Base-by-base conservation (phyloP, 2,113 vertebrate species). In the Stomatorhinus ivindoensis region DNA sequence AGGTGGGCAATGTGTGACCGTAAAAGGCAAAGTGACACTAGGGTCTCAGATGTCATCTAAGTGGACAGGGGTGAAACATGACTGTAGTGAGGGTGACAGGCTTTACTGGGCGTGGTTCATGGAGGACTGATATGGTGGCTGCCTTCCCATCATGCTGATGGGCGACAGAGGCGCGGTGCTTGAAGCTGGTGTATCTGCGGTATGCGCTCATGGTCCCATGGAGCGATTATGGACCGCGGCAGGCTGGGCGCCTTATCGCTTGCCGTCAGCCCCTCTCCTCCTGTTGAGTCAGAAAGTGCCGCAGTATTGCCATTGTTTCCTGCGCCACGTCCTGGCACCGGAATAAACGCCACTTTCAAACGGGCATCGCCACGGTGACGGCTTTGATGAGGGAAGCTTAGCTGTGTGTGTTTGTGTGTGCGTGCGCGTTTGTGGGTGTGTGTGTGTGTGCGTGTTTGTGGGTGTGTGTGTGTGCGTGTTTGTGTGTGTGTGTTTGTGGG, bases 241-340 rank as follows among this genome's bases (percentile, higher is more conserved):
- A 98, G 97, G 97, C 97, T 97, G 97, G 96, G 97, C 96, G 96
- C 95, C 97, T 99, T 99, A 99, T 99, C 98, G 98, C 97, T 97
- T 97, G 97, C 97, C 97, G 97, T 98, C 98, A 99, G 98, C 97
- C 97, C 97, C 97, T 97, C 97, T 96, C 97, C 97, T 97, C 97
- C 97, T 97, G 97, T 96, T 95, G 96, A 96, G 96, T 96, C 96
- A 96, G 96, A 96, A 96, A 96, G 95, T 96, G 96, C 96, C 96
- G 96, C 96, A 96, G 96, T 95, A 96, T 95, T 96, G 96, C 97
- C 95, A 97, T 97, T 97, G 96, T 97, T 96, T 97, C 83, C 50
- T 86, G 96, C 92, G 96, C 97, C 97, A 96, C 96, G 96, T 97
- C 96, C 97, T 98, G 98, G 98, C 98, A 99, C 97, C 94, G 95